Conservation (phyloP, 2,797 vertebrate genomes). For the Carapus acus region DNA sequence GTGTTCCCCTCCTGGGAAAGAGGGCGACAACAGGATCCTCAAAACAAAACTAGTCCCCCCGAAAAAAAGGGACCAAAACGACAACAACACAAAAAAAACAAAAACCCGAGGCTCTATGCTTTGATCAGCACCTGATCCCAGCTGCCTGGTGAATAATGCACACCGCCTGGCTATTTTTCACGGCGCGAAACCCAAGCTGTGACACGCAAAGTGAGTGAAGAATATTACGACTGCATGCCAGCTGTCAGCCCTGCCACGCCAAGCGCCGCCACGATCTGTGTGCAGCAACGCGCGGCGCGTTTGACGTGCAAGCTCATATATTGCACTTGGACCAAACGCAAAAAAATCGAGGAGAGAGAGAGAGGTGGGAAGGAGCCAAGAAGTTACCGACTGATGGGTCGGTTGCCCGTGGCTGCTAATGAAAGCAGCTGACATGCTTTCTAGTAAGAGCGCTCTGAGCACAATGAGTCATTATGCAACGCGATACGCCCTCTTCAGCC, state of each 20-base stretch:
- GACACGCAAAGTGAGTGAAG: constrained; percentile 64
- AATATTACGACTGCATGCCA: constrained; percentile 64
- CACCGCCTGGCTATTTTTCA: constrained; percentile 62
- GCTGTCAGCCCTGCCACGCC: constrained; percentile 54
- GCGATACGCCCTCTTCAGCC: constrained; percentile 19
- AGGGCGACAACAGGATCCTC: too few relatives aligned
- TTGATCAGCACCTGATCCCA: constrained; percentile 69
- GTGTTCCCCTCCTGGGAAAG: not conserved
- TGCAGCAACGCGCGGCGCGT: not conserved
- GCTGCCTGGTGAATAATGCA: constrained; percentile 76
- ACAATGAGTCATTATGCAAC: constrained; percentile 31
- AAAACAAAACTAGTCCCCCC: too few relatives aligned
- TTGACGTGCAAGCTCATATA: constrained; percentile 57
- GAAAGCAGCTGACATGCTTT: constrained; percentile 30
- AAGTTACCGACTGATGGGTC: constrained; percentile 8
- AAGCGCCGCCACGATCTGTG: not conserved
- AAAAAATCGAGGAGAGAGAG: constrained; percentile 25
- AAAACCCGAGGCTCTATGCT: constrained; percentile 42
- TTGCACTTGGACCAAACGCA: not conserved
- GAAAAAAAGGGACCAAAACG: constrained; percentile 27
- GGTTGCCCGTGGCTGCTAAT: constrained; percentile 18
- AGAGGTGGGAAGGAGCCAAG: constrained; percentile 17
- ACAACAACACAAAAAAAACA: constrained; percentile 44
- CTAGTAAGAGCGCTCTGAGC: constrained; percentile 17
- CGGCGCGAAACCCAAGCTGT: constrained; percentile 69